Conservation (phyloP, 2,113 vertebrate genomes). For the Cynocephalus volans region DNA sequence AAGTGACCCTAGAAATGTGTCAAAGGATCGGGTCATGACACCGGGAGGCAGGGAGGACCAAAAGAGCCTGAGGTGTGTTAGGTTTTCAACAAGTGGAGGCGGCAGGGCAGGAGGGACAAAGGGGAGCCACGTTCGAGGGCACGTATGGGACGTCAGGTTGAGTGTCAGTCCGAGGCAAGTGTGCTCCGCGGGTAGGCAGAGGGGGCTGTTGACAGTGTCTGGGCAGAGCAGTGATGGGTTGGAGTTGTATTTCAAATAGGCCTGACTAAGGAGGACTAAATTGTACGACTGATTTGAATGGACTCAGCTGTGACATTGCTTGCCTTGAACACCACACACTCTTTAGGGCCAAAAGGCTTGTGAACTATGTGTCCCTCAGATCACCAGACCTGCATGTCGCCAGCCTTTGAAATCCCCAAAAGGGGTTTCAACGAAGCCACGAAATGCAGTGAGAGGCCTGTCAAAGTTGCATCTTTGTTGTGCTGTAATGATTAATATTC, state of each 20-base stretch:
- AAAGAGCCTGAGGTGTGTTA: neutral
- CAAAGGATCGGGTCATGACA: fast-evolving
- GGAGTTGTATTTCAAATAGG: neutral
- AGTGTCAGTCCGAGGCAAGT: fast-evolving
- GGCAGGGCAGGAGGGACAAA: fast-evolving
- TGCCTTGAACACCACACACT: neutral
- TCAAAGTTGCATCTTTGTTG: neutral
- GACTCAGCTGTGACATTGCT: neutral
- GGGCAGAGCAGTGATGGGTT: neutral
- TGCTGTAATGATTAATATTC: neutral
- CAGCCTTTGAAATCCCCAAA: neutral
- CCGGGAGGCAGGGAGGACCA: neutral
- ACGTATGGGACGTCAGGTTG: fast-evolving
- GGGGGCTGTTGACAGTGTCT: fast-evolving
- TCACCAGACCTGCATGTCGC: neutral
- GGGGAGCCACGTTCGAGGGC: fast-evolving
- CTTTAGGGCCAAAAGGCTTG: neutral
- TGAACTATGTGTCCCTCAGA: fast-evolving
- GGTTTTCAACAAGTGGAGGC: neutral
- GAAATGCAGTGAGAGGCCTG: neutral
- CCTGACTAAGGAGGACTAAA: neutral
- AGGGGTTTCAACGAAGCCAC: neutral
- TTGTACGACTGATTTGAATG: neutral
- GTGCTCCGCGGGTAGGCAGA: neutral
- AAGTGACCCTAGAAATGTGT: neutral